Evolutionary conservation across 2,888 invertebrate species (phyloP).

Genomic region (Orthonevra nobilis): DNA sequence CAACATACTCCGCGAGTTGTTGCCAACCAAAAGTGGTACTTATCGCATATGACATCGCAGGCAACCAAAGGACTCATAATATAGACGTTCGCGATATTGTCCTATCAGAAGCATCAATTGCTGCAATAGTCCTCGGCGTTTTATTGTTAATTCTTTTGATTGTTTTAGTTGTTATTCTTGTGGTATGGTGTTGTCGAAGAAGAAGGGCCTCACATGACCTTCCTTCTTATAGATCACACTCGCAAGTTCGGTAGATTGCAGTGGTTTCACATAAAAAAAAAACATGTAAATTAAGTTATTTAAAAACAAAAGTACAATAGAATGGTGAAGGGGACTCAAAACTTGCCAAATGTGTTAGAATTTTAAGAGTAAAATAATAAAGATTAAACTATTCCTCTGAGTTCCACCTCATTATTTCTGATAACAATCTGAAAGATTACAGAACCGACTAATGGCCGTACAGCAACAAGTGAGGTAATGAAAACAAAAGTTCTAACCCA

Average conservation of each 20-base stretch:
- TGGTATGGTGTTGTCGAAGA: constrained; percentile 83
- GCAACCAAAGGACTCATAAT: constrained; percentile 84
- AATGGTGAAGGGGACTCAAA: constrained; percentile 21
- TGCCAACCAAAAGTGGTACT: constrained; percentile 86
- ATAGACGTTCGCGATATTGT: constrained; percentile 83
- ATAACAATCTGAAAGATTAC: constrained; percentile 21
- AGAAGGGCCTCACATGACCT: constrained; percentile 83
- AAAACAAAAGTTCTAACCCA: constrained; percentile 45
- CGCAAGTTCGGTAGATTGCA: constrained; percentile 64
- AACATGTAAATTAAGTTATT: constrained; percentile 5
- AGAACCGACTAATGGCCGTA: background rate
- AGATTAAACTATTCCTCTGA: no score
- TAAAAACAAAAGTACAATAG: background rate
- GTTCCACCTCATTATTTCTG: constrained; percentile 4
- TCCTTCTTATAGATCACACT: constrained; percentile 81
- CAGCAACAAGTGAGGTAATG: background rate
- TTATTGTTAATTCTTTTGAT: constrained; percentile 84
- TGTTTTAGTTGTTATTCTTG: constrained; percentile 81
- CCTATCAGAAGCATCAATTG: constrained; percentile 82
- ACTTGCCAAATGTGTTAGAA: constrained; percentile 29
- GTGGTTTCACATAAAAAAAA: background rate
- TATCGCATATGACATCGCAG: constrained; percentile 85
- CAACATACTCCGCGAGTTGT: constrained; percentile 87
- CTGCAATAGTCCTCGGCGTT: constrained; percentile 86
- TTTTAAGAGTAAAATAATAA: constrained; percentile 13